Conservation (phyloP, 1,140 invertebrate genomes). For the Leucophenga varia region DNA sequence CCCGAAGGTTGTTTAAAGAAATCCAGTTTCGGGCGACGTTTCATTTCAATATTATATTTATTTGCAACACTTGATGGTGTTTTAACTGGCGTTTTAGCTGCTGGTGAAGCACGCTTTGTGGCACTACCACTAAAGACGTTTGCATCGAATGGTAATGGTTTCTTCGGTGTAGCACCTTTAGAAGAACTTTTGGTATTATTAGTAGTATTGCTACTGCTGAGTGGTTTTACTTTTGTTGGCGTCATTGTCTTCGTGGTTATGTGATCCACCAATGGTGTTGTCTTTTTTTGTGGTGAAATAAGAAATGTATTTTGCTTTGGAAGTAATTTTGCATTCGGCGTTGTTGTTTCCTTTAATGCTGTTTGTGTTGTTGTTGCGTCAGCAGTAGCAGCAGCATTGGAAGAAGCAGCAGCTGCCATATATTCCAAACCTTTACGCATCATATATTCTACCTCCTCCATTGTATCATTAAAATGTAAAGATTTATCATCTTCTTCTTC, state of each 20-base stretch:
- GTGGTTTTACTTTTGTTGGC: too few species aligned
- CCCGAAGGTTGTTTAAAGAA: constrained; percentile 28
- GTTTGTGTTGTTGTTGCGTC: neutral
- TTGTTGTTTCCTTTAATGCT: neutral
- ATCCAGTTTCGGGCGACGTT: constrained; percentile 17
- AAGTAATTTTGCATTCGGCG: constrained; percentile 5
- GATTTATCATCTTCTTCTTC: constrained; percentile 20
- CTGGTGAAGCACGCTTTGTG: too few species aligned
- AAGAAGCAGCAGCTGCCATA: constrained; percentile 16
- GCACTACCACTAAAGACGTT: too few species aligned
- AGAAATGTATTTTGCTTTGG: constrained; percentile 34
- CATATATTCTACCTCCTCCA: constrained; percentile 56
- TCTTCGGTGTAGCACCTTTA: neutral
- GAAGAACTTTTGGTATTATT: too few species aligned
- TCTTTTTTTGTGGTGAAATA: constrained; percentile 25
- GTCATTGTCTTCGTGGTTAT: too few species aligned
- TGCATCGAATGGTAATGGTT: neutral
- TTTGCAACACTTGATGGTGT: too few species aligned
- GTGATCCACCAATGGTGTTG: too few species aligned
- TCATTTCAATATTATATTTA: too few species aligned
- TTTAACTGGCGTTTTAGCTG: too few species aligned
- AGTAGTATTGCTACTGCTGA: too few species aligned
- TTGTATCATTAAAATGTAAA: constrained; percentile 54
- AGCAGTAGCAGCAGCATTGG: constrained; percentile 2
- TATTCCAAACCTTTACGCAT: constrained; percentile 50